Evolutionary conservation across 2,797 vertebrate species (phyloP), one percentile per base, ranked within the genome.

Genomic region (Petrocephalus schoutedeni): DNA sequence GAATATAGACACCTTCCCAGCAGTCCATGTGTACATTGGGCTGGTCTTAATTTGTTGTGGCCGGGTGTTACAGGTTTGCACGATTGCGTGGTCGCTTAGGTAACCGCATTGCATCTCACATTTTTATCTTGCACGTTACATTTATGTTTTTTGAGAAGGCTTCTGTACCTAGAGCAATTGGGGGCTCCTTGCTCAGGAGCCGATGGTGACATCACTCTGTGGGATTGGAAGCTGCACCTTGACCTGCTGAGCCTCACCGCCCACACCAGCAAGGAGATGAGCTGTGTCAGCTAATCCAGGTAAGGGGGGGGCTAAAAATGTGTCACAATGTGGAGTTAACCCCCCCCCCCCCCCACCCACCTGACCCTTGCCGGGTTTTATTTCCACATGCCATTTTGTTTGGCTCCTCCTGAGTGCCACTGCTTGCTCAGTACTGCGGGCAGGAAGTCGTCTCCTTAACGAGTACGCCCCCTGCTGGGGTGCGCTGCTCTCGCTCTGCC

Each of bases 401-500:
- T 21, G n/a, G 8, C 19, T 53, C 12, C 77, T n/a, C 16, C 41
- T 2, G 8, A 77, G 32, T 32, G 2, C 16, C 16, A 45, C 45
- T 53, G 77, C 45, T 45, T 83, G 77, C 77, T 41, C 7, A 7
- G 0, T 82, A 4, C 41, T 4, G 49, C 4, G 8, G 10, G 2
- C 80, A 83, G 36, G 41, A 53, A 83, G 49, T 9, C 19, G 45
- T 83, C 45, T 83, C 45, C 16, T 45, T 83, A 83, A 83, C 21
- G 4, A 83, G 45, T n/a, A 53, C 19, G 21, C n/a, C 41, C 80
- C n/a, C 80, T 51, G n/a, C 8, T 23, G 45, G n/a, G 41, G n/a
- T 53, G 1, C 21, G 4, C 36, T 89, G 89, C 84, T 57, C 93
- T 85, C 86, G 89, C n/a, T 0, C 84, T 90, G 92, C 89, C 90